A percentile compares a stretch with the other conserved stretches of the same genome.
These are phyloP conservation scores for Cerastis rubricosa DNA, from an alignment of 2,888 invertebrate species.

Conservation along the genomic window DNA sequence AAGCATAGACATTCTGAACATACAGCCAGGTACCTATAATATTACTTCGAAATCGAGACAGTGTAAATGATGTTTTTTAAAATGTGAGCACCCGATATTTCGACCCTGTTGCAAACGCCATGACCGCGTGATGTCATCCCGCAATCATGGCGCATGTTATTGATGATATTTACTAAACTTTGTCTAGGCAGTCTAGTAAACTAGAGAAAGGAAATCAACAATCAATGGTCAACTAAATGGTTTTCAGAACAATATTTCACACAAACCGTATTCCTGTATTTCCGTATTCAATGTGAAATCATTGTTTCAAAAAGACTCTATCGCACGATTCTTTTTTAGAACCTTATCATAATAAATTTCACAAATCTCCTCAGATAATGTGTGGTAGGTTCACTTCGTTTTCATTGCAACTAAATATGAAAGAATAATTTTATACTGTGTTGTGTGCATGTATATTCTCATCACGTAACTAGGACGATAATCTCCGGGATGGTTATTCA, in stretches of 20 bases:
- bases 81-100: too few species aligned
- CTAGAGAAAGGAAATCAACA: background rate
- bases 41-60: too few species aligned
- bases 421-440: slow-evolving; percentile 37
- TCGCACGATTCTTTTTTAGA: background rate
- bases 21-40: too few species aligned
- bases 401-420: slow-evolving; percentile 37
- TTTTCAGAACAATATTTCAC: background rate
- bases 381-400: background rate
- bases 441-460: slow-evolving; percentile 45
- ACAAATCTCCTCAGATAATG: background rate
- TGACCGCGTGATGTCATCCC: background rate
- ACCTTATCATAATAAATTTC: background rate
- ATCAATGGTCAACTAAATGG: background rate
- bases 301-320: background rate
- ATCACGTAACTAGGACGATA: slow-evolving; percentile 53
- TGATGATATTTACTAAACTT: background rate
- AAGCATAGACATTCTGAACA: too few species aligned
- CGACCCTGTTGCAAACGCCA: background rate
- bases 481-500: slow-evolving; percentile 45
- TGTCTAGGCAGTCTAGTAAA: background rate
- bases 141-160: background rate
- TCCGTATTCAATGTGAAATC: background rate
- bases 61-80: too few species aligned
- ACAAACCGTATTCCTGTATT: background rate